Evolutionary conservation across 2,888 invertebrate species (phyloP).

Genomic region (Drosophila antonietae): DNA sequence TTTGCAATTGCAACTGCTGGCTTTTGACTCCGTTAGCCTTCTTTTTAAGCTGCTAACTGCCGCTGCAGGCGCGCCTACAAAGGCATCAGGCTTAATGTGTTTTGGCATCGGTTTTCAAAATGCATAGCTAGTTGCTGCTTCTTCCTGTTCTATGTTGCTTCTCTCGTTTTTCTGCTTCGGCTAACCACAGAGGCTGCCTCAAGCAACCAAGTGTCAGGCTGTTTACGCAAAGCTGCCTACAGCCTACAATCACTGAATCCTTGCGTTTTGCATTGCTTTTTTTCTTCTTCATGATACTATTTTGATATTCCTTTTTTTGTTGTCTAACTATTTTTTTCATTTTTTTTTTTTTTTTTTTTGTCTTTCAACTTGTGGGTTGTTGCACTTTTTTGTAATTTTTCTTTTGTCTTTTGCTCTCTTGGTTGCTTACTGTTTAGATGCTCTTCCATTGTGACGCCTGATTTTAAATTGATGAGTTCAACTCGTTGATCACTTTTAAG

Average conservation of each 20-base stretch:
- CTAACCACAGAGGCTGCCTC: constrained; percentile 57
- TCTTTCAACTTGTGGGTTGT: constrained; percentile 28
- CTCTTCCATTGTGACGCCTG: not conserved
- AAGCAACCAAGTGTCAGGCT: constrained; percentile 65
- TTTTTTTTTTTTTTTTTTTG: too few species aligned
- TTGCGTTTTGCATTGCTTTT: not conserved
- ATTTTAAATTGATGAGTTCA: constrained; percentile 16
- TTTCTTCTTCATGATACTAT: not conserved
- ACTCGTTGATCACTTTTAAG: not conserved
- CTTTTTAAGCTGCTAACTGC: constrained; percentile 67
- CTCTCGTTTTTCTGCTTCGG: constrained; percentile 16
- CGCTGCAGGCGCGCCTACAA: constrained; percentile 57
- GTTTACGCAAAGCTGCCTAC: constrained; percentile 57
- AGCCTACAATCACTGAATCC: constrained; percentile 24
- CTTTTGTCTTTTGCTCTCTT: constrained; percentile 20
- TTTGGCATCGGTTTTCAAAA: constrained; percentile 60
- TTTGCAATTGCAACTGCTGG: constrained; percentile 31
- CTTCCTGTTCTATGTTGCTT: not conserved
- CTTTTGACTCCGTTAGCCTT: constrained; percentile 66
- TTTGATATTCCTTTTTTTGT: not conserved
- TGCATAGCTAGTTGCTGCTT: constrained; percentile 18
- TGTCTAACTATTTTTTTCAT: too few species aligned
- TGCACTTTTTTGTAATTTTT: constrained; percentile 14
- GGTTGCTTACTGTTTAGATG: constrained; percentile 21
- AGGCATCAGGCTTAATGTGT: constrained; percentile 66